Base-by-base conservation (phyloP, 35 echinoderm and acorn worm genomes). In the Acanthaster planci region DNA sequence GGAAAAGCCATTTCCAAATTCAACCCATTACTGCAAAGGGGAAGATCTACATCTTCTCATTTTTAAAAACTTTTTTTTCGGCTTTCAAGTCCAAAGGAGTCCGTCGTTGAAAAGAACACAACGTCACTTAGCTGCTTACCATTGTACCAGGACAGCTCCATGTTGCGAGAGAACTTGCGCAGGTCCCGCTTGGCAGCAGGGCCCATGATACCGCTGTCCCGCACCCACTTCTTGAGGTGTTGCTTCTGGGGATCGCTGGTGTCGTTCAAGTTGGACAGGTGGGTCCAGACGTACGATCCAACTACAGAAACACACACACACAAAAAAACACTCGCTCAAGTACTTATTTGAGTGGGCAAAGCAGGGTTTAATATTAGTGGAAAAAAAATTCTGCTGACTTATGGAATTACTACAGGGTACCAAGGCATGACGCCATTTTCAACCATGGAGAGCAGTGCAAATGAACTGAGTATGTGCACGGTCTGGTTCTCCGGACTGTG, bases 141-240 rank as follows among this genome's bases (percentile, higher is more conserved):
- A 36, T 92, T 87, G 84, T 84, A 93, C 58, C 67, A 86, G 14
- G 95, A 93, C 36, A 87, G 30, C 47, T 87, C 87, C 72, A 88
- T 79, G 77, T 90, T 93, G 31, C 77, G 87, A 23, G 91, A 97
- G 79, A 90, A 87, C 78, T 93, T 97, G 42, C 87, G 80, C 35
- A 80, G 68, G 75, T 97, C 91, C 77, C 79, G 80, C 36, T 82
- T 36, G 39, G 58, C 81, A 72, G 80, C 81, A 16, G 54, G 68
- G 7, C 60, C 53, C 22, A 89, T 87, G 44, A 93, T 38, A 1
- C 50, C 58, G 22, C 86, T 92, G 35, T 93, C 76, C 26, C 80
- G 37, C 7, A 97, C 29, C 10, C 88, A 40, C 27, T 47, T 18
- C 56, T 92, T 82, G 36, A 80, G 83, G 16, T 87, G 80, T 10